Conservation (phyloP, 1,140 invertebrate species). For the Apis cerana region DNA sequence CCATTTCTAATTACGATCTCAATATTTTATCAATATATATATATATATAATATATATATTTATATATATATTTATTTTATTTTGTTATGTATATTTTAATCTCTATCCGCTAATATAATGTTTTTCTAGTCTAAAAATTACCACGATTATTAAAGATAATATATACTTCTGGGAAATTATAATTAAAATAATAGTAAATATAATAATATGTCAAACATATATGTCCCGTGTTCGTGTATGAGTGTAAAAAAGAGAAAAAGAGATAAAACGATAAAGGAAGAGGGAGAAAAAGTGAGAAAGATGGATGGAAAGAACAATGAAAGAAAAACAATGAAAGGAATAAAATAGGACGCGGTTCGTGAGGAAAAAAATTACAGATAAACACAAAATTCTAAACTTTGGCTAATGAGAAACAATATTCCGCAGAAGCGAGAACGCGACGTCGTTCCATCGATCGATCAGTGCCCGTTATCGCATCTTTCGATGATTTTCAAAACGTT, state of each 20-base stretch:
- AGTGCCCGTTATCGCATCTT: constrained; percentile 43
- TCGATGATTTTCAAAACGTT: constrained; percentile 52
- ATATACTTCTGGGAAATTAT: constrained; percentile 71
- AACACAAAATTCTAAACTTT: constrained; percentile 75
- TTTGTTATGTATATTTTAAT: constrained; percentile 77
- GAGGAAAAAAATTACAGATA: constrained; percentile 58
- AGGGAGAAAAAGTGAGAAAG: constrained; percentile 23
- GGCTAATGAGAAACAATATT: constrained; percentile 74
- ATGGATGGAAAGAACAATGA: constrained; percentile 43
- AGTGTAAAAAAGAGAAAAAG: constrained; percentile 40
- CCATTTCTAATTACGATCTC: constrained; percentile 76
- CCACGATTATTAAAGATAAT: constrained; percentile 75
- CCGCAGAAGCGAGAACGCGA: constrained; percentile 59
- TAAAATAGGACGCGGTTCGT: constrained; percentile 35
- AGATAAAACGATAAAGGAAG: constrained; percentile 50
- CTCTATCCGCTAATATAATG: constrained; percentile 78
- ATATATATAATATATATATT: constrained; percentile 54
- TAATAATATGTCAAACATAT: constrained; percentile 66
- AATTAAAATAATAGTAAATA: constrained; percentile 69
- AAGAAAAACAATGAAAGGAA: constrained; percentile 41
- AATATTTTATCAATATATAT: constrained; percentile 77
- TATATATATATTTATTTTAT: constrained; percentile 71
- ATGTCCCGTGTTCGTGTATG: constrained; percentile 55
- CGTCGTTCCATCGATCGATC: constrained; percentile 17
- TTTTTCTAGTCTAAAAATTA: constrained; percentile 78